Evolutionary conservation across 2,888 invertebrate genomes (phyloP).

Genomic region (Cheilosia vulpina): DNA sequence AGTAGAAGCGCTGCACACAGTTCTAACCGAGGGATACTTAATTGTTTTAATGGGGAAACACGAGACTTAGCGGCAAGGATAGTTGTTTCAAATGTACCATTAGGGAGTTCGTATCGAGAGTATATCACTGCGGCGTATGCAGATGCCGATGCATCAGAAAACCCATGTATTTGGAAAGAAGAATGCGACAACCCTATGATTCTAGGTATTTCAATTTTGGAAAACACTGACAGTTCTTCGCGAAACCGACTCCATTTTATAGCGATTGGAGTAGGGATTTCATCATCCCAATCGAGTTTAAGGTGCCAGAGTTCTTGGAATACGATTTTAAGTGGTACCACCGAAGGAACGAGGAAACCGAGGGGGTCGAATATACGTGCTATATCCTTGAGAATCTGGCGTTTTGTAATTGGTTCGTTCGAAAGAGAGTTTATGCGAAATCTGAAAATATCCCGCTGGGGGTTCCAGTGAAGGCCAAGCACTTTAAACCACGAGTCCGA

Average conservation of each 20-base stretch:
- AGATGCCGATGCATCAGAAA: too few species aligned
- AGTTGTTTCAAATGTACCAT: too few species aligned
- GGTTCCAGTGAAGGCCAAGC: too few species aligned
- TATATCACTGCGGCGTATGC: too few species aligned
- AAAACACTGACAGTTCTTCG: too few species aligned
- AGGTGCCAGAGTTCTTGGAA: not conserved
- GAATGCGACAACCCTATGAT: not conserved
- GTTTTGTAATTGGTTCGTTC: not conserved
- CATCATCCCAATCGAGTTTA: not conserved
- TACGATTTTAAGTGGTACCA: not conserved
- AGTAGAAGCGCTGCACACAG: not conserved
- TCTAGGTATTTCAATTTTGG: not conserved
- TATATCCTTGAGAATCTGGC: not conserved
- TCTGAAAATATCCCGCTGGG: not conserved
- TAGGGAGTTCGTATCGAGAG: too few species aligned
- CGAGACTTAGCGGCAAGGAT: not conserved
- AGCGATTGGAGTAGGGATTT: not conserved
- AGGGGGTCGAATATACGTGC: not conserved
- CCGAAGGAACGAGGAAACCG: not conserved
- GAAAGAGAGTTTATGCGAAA: not conserved
- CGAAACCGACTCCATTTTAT: not conserved
- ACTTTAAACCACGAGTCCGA: not conserved
- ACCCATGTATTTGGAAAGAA: not conserved
- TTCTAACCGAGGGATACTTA: slow-evolving; percentile 17
- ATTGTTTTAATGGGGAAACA: not conserved